Conservation (phyloP, 2,113 vertebrate genomes). For the Xiphophorus couchianus region DNA sequence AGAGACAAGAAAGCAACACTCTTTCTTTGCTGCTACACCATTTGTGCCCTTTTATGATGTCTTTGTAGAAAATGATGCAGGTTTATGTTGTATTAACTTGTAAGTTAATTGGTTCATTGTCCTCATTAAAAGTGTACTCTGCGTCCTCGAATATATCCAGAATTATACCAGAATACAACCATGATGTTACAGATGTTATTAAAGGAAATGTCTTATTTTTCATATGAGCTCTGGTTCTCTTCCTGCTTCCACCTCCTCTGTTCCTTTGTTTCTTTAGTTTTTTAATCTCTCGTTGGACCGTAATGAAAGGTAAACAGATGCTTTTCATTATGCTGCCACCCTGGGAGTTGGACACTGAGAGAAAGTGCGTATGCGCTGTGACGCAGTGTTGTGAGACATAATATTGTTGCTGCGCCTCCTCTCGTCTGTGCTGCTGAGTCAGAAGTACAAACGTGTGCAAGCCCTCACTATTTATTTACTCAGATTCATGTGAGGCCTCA, state of each 20-base stretch:
- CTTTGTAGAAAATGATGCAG: constrained; percentile 72
- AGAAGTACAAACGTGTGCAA: constrained; percentile 60
- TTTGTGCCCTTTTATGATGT: constrained; percentile 82
- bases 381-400: constrained; percentile 80
- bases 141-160: constrained; percentile 64
- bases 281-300: constrained; percentile 58
- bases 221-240: constrained; percentile 67
- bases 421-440: constrained; percentile 76
- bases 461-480: constrained; percentile 12
- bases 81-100: constrained; percentile 70
- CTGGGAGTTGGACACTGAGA: constrained; percentile 61
- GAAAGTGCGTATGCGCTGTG: constrained; percentile 43
- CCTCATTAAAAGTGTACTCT: constrained; percentile 65
- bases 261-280: constrained; percentile 37
- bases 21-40: constrained; percentile 84
- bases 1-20: constrained; percentile 66
- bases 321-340: constrained; percentile 74
- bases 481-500: background rate
- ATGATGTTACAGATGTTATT: constrained; percentile 81
- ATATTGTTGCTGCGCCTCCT: constrained; percentile 80
- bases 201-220: constrained; percentile 86
- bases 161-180: constrained; percentile 69
- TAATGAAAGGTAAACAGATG: constrained; percentile 82
- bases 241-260: constrained; percentile 43
- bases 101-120: constrained; percentile 68